These are phyloP conservation scores for Hoplostethus atlanticus DNA, from an alignment of 2,797 vertebrate species.

Conservation along the genomic window DNA sequence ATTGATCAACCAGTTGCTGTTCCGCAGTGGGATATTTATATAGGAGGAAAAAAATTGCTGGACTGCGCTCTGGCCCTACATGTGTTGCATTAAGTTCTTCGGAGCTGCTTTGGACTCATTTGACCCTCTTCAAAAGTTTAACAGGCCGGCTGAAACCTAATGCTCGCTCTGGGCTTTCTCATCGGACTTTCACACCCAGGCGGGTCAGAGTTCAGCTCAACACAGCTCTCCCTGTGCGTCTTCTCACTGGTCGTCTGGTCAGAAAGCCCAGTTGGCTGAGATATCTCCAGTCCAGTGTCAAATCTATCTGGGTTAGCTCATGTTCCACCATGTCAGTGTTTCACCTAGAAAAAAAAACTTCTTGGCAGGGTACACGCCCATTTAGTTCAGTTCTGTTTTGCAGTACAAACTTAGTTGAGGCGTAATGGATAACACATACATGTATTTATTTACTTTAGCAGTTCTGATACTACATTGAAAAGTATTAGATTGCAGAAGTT, in stretches of 20 bases:
- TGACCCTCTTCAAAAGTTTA: constrained; percentile 62
- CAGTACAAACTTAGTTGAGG: not conserved
- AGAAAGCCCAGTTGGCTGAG: constrained; percentile 38
- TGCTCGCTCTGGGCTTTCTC: constrained; percentile 69
- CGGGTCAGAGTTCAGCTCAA: constrained; percentile 66
- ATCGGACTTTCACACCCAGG: constrained; percentile 64
- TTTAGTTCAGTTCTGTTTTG: constrained; percentile 16
- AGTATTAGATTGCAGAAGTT: not conserved
- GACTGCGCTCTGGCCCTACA: constrained; percentile 54
- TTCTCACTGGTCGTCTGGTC: constrained; percentile 34
- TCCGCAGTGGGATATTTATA: constrained; percentile 57
- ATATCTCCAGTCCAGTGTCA: constrained; percentile 42
- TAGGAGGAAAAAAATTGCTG: constrained; percentile 42
- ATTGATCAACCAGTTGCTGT: constrained; percentile 68
- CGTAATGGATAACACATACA: not conserved
- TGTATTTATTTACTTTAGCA: not conserved
- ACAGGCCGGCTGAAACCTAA: constrained; percentile 61
- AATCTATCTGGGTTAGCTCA: constrained; percentile 49
- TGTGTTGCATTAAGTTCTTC: constrained; percentile 65
- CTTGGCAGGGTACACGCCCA: constrained; percentile 2
- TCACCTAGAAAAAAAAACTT: not conserved
- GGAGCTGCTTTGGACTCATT: constrained; percentile 55
- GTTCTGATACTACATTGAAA: not conserved
- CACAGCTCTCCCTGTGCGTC: constrained; percentile 42
- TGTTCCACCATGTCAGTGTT: constrained; percentile 34